phyloP scores from a whole-genome alignment of 2,797 vertebrate species.

The Pantherophis vulpinus region DNA sequence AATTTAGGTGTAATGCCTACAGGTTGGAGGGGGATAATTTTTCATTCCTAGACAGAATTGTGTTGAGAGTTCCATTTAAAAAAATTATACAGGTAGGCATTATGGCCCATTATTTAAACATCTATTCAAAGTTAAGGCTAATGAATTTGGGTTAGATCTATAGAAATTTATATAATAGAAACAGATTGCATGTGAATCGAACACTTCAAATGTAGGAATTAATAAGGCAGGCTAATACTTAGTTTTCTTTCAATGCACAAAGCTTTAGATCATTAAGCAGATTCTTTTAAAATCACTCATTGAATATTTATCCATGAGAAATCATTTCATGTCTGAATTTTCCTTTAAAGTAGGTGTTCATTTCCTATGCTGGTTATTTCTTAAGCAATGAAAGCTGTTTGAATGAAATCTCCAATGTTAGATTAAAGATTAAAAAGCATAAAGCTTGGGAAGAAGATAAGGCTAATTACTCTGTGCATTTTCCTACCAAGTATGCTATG shows the following conservation, averaged over 20 bases:
- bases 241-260: conserved; percentile 48
- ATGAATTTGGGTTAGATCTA: conserved; percentile 32
- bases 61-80: neutral
- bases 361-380: conserved; percentile 61
- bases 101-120: conserved; percentile 19
- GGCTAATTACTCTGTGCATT: conserved; percentile 15
- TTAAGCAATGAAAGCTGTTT: conserved; percentile 53
- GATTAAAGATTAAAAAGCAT: neutral
- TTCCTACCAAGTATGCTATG: neutral
- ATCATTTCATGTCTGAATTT: conserved; percentile 56
- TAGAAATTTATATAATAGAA: conserved; percentile 30
- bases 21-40: neutral
- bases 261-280: conserved; percentile 54
- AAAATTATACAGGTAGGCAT: conserved; percentile 31
- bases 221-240: conserved; percentile 44
- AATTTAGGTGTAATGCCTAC: conserved; percentile 14
- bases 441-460: conserved; percentile 16
- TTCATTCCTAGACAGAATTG: conserved; percentile 1
- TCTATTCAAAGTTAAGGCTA: conserved; percentile 14
- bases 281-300: conserved; percentile 46
- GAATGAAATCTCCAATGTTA: conserved; percentile 51
- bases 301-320: conserved; percentile 41
- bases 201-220: conserved; percentile 49
- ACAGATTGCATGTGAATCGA: conserved; percentile 40
- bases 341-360: conserved; percentile 40